A percentile compares a stretch with the other conserved stretches of the same genome.
These are phyloP conservation scores for Chrysina gloriosa DNA, from an alignment of 2,888 invertebrate species.

Conservation along the genomic window DNA sequence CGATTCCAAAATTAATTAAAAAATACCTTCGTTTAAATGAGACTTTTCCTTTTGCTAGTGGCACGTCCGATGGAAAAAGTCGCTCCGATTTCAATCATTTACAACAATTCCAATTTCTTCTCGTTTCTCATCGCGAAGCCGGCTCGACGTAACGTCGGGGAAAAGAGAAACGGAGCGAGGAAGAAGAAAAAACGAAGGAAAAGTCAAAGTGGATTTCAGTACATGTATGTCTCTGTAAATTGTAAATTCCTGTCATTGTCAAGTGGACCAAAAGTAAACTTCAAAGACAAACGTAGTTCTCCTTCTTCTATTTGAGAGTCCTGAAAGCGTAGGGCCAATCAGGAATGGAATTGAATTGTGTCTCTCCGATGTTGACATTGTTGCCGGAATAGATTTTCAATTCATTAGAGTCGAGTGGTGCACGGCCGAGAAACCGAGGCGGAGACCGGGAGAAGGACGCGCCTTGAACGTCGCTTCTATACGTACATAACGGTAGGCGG, in stretches of 20 bases:
- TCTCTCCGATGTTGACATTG: slow-evolving; percentile 63
- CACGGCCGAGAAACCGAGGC: slow-evolving; percentile 40
- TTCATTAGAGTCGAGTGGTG: slow-evolving; percentile 58
- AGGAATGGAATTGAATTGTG: slow-evolving; percentile 61
- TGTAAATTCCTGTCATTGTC: slow-evolving; percentile 62
- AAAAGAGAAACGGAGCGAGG: not conserved
- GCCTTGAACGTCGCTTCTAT: slow-evolving; percentile 6
- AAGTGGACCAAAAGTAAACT: slow-evolving; percentile 60
- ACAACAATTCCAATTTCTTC: slow-evolving; percentile 27
- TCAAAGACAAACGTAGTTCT: slow-evolving; percentile 62
- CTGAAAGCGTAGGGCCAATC: slow-evolving; percentile 59
- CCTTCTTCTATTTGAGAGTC: slow-evolving; percentile 56
- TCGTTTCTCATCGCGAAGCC: not conserved
- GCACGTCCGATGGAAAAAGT: not conserved
- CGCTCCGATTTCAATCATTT: slow-evolving; percentile 30
- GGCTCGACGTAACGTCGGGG: not conserved
- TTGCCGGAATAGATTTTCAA: slow-evolving; percentile 64
- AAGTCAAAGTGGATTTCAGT: slow-evolving; percentile 42
- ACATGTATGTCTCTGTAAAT: slow-evolving; percentile 48
- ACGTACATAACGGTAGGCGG: slow-evolving; percentile 54
- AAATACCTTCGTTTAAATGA: not conserved
- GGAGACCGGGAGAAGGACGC: not conserved
- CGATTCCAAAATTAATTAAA: no score
- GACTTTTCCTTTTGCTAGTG: not conserved
- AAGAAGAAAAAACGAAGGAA: slow-evolving; percentile 6